A percentile compares a stretch with the other conserved stretches of the same genome.
Conservation (phyloP, 1,140 invertebrate species). For the Drosophila tsacasi region DNA sequence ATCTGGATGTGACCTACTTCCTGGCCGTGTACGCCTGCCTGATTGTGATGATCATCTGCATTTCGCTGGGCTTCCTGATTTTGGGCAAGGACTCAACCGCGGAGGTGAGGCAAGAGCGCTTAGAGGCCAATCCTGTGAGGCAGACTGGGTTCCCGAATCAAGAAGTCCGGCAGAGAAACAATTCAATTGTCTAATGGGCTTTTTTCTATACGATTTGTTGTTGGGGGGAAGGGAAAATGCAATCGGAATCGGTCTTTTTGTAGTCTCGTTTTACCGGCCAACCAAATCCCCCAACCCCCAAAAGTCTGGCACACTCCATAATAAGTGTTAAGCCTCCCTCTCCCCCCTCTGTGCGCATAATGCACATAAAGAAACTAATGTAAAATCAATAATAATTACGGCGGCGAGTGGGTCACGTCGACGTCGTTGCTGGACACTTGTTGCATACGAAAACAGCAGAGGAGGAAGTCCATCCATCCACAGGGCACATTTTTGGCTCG, state of each 20-base stretch:
- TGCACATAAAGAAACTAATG: conserved; percentile 65
- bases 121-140: conserved; percentile 21
- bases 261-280: conserved; percentile 2
- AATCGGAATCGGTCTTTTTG: conserved; percentile 36
- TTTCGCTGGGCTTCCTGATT: conserved; percentile 16
- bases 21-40: conserved; percentile 22
- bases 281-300: neutral
- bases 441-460: conserved; percentile 75
- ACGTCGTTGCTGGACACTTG: conserved; percentile 55
- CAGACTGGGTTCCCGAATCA: no score
- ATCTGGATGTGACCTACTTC: conserved; percentile 18
- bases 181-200: conserved; percentile 36
- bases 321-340: conserved; percentile 62
- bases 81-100: conserved; percentile 1
- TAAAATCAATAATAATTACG: conserved; percentile 83
- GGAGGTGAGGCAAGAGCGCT: neutral
- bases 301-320: conserved; percentile 68
- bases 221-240: conserved; percentile 19
- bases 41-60: conserved; percentile 21
- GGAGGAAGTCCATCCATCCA: conserved; percentile 65
- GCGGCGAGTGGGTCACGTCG: conserved; percentile 60
- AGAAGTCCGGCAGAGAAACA: conserved; percentile 2
- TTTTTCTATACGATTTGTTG: conserved; percentile 19
- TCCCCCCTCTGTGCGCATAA: conserved; percentile 44
- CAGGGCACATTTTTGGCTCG: conserved; percentile 59